Conservation (phyloP, 2,113 vertebrate genomes). For the Rattus norvegicus region DNA sequence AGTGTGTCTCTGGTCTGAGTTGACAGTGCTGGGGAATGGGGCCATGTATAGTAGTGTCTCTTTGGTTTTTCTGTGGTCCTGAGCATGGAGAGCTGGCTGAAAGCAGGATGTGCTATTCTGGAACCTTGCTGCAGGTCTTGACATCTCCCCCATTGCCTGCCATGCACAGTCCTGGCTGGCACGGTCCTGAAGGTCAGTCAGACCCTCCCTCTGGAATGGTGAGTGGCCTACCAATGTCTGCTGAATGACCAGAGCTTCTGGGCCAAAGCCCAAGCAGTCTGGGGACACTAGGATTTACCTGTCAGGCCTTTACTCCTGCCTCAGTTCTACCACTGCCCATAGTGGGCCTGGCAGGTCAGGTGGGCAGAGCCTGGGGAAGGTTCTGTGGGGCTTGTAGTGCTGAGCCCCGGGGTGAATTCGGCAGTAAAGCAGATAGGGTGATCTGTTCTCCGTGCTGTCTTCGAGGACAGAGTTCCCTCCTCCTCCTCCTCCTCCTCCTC, state of each 20-base stretch:
- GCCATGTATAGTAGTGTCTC: accelerated
- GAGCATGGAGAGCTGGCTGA: accelerated
- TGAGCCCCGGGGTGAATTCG: background rate
- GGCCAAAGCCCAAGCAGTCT: background rate
- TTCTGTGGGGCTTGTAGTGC: background rate
- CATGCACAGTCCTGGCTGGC: background rate
- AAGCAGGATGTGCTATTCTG: background rate
- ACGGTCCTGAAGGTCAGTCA: background rate
- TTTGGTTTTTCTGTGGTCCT: background rate
- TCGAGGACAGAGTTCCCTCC: accelerated
- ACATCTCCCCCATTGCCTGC: too few species aligned
- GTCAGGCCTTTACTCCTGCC: background rate
- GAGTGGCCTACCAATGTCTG: background rate
- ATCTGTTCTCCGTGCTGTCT: accelerated
- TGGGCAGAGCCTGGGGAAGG: background rate
- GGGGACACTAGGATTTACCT: background rate
- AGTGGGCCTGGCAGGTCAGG: background rate
- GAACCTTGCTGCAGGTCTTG: background rate
- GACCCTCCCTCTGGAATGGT: background rate
- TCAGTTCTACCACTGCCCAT: background rate
- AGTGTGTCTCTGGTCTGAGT: accelerated
- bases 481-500: too few species aligned
- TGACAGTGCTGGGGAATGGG: background rate
- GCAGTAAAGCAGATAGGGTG: background rate
- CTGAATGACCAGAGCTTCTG: background rate